A percentile compares a stretch with the other conserved stretches of the same genome.
Evolutionary conservation across 2,113 vertebrate genomes (phyloP).

Genomic region (Recurvirostra avosetta): DNA sequence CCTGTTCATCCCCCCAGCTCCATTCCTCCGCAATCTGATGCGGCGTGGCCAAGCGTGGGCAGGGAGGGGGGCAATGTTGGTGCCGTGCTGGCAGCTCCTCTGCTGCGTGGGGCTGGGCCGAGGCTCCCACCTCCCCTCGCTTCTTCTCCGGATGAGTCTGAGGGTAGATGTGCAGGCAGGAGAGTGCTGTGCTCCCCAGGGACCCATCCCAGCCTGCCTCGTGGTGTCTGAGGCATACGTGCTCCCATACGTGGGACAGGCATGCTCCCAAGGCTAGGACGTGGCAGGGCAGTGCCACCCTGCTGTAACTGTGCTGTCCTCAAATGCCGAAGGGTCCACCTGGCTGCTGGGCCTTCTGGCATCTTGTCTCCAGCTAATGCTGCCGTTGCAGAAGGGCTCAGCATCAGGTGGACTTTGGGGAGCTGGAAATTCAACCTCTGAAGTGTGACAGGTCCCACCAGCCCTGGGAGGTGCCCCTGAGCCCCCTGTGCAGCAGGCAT

Average conservation of each 20-base stretch:
- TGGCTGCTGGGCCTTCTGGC: neutral
- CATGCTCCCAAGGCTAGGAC: neutral
- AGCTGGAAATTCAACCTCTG: neutral
- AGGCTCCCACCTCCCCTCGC: neutral
- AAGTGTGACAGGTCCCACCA: neutral
- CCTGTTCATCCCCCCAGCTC: neutral
- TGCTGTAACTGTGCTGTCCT: neutral
- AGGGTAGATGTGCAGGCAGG: neutral
- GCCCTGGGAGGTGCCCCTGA: neutral
- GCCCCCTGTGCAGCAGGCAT: neutral
- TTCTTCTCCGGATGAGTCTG: neutral
- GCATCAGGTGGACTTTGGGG: neutral
- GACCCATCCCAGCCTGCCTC: neutral
- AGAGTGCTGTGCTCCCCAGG: neutral
- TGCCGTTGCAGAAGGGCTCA: neutral
- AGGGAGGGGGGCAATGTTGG: neutral
- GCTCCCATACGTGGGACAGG: neutral
- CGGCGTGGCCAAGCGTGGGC: neutral
- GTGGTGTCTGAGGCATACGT: accelerated
- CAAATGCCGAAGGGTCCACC: neutral
- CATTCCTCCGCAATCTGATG: neutral
- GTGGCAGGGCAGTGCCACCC: neutral
- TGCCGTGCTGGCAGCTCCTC: accelerated
- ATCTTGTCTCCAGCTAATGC: neutral
- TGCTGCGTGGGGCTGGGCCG: neutral